Conservation (phyloP, 2,797 vertebrate species). For the Paedocypris micromegethes region DNA sequence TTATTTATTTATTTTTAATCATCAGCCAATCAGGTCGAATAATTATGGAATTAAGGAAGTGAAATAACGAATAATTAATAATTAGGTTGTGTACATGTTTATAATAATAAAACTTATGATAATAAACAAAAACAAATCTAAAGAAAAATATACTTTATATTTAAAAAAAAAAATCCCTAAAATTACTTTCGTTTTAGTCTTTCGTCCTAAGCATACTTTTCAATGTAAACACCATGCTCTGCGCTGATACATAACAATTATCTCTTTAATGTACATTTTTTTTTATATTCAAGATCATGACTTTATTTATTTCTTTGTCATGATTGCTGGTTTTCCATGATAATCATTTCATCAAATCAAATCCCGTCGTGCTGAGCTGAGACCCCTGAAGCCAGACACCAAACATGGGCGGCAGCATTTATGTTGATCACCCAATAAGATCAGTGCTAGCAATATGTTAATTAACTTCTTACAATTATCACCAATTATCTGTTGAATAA, state of each 20-base stretch:
- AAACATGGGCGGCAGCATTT: conserved; percentile 62
- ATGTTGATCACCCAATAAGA: conserved; percentile 68
- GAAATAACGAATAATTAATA: no score
- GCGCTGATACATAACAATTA: no score
- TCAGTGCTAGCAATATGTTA: conserved; percentile 69
- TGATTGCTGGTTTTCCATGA: no score
- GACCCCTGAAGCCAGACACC: conserved; percentile 18
- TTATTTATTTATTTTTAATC: no score
- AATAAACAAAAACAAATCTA: not conserved
- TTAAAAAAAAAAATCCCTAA: not conserved
- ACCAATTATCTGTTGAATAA: conserved; percentile 67
- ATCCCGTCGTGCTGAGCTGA: not conserved
- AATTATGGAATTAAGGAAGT: no score
- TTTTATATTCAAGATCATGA: no score
- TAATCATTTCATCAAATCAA: no score
- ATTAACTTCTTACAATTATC: conserved; percentile 64
- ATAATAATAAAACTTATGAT: not conserved
- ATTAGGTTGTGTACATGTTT: no score
- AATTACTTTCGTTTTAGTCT: not conserved
- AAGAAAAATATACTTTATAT: not conserved
- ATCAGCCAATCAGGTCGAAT: no score
- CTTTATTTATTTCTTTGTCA: no score
- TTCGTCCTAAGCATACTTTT: not conserved
- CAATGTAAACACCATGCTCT: no score
- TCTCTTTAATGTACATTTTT: no score